Conservation (phyloP, 2,113 vertebrate genomes). For the Nothoprocta pentlandii region DNA sequence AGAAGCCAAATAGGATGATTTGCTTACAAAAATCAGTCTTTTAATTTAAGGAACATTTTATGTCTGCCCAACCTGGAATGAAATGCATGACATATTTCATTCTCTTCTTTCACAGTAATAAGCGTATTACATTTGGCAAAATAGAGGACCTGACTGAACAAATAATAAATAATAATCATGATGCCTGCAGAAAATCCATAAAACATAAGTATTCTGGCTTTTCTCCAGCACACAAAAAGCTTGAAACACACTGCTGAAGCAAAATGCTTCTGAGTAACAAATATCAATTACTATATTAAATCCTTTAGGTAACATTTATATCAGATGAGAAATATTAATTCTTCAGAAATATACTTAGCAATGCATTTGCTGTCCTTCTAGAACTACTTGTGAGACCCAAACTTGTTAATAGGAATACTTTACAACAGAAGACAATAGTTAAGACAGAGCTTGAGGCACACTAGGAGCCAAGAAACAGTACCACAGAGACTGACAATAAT, state of each 20-base stretch:
- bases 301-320: background rate
- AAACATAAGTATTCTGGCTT: conserved; percentile 37
- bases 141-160: background rate
- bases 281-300: background rate
- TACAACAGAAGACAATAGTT: background rate
- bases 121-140: conserved; percentile 18
- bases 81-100: background rate
- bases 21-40: background rate
- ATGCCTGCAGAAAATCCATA: conserved; percentile 32
- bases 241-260: conserved; percentile 5
- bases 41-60: background rate
- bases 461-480: background rate
- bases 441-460: background rate
- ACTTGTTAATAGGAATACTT: background rate
- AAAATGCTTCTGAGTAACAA: background rate
- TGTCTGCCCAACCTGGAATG: background rate
- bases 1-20: background rate
- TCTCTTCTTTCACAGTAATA: conserved; percentile 18
- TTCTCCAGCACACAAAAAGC: background rate
- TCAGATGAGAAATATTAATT: background rate
- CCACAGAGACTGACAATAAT: background rate
- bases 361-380: background rate
- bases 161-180: conserved; percentile 21
- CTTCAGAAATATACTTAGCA: background rate
- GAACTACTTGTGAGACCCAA: background rate